phyloP scores from a whole-genome alignment of 1,140 invertebrate genomes.

The Wasmannia auropunctata region DNA sequence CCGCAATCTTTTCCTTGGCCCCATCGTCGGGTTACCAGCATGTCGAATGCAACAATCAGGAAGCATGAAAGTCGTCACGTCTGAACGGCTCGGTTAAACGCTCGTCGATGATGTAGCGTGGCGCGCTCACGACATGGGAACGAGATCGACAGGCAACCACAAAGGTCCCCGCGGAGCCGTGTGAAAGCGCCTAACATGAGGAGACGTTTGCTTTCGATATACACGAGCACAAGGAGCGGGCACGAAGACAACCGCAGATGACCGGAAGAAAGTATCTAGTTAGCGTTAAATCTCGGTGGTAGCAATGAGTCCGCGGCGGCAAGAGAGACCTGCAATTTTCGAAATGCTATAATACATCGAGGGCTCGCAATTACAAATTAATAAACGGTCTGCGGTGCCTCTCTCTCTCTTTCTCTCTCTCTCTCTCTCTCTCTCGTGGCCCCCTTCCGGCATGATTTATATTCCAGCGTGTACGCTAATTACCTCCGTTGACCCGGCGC shows the following conservation, averaged over 20 bases:
- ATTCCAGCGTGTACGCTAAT: slow-evolving; percentile 71
- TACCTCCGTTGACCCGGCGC: slow-evolving; percentile 59
- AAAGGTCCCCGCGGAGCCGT: slow-evolving; percentile 50
- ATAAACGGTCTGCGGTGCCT: slow-evolving; percentile 73
- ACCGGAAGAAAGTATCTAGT: slow-evolving; percentile 73
- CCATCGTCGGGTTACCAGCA: not conserved
- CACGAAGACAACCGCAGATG: not conserved
- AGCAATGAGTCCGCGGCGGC: slow-evolving; percentile 66
- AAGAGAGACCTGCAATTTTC: slow-evolving; percentile 77
- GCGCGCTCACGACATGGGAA: slow-evolving; percentile 64
- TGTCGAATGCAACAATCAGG: slow-evolving; percentile 62
- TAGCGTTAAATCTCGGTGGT: slow-evolving; percentile 69
- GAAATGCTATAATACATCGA: slow-evolving; percentile 69
- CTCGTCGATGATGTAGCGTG: slow-evolving; percentile 63
- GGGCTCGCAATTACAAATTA: slow-evolving; percentile 77
- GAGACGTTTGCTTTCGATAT: not conserved
- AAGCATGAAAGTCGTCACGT: slow-evolving; percentile 72
- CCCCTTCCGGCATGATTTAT: slow-evolving; percentile 73
- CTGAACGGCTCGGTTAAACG: slow-evolving; percentile 67
- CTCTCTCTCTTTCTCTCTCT: no score
- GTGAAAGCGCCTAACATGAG: slow-evolving; percentile 57
- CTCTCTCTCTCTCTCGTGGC: no score
- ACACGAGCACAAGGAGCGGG: no score
- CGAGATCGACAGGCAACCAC: slow-evolving; percentile 64
- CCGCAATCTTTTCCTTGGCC: slow-evolving; percentile 7